phyloP scores from a whole-genome alignment of 2,113 vertebrate species.

The Lathamus discolor region DNA sequence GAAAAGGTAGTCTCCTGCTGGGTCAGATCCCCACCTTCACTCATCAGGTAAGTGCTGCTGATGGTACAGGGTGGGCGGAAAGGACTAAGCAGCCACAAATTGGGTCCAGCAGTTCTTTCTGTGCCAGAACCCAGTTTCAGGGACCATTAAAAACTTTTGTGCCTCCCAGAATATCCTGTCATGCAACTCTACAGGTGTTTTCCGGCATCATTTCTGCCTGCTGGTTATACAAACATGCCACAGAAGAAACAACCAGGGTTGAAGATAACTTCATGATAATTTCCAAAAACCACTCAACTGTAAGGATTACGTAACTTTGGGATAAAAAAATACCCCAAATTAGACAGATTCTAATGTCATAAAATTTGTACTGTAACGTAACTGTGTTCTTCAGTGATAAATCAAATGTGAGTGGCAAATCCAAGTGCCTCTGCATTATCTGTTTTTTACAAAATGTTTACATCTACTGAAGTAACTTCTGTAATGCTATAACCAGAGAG shows the following conservation, averaged over 20 bases:
- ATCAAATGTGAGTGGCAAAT: neutral
- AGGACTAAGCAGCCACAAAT: neutral
- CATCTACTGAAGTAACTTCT: neutral
- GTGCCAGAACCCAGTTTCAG: neutral
- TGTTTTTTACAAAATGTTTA: neutral
- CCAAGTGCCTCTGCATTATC: neutral
- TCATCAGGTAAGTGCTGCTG: neutral
- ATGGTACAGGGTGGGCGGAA: neutral
- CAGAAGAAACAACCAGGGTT: neutral
- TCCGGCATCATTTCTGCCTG: neutral
- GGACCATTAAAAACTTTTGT: neutral
- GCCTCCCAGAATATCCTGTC: neutral
- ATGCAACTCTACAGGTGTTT: neutral
- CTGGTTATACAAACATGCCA: fast-evolving
- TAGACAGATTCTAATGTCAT: neutral
- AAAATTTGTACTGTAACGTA: neutral
- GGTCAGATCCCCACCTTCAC: neutral
- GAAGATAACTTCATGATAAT: neutral
- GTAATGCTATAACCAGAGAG: neutral
- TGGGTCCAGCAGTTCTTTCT: neutral
- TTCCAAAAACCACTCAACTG: neutral
- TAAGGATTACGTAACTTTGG: neutral
- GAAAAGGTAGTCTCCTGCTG: neutral
- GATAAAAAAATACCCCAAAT: neutral
- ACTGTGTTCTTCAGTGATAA: neutral